Evolutionary conservation across 1,140 invertebrate genomes (phyloP), one percentile per base, ranked within the genome.

Genomic region (Apocrypta bakeri): DNA sequence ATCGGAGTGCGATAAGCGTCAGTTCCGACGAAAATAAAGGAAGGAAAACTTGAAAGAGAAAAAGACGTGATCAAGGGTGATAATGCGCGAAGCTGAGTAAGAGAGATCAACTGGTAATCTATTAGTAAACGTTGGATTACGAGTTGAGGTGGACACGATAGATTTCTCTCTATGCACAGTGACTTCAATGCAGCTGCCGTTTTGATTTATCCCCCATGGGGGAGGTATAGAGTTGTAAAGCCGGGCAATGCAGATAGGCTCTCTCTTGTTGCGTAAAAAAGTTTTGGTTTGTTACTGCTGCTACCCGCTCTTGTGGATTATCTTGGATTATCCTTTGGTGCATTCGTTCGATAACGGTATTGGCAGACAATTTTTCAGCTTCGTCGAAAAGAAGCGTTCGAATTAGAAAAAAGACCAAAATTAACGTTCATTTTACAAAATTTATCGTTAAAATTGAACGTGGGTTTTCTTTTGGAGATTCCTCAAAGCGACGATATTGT

Each of bases 1-100:
- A 79, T 79, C 78, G 68, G 27, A 42, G 68, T 17, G 0, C 25
- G 69, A 81, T 33, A 73, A 64, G 31, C 25, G 42, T 61, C 42
- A 21, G 17, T 17, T 27, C 75, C 42, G n/a, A 40, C 29, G 24
- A 64, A 21, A 61, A 63, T 9, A 25, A 56, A n/a, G 37, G 27
- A 25, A 29, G 63, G 63, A 66, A 56, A 17, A 21, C 48, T n/a
- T 56, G 48, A 37, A 37, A 37, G 29, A 71, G 42, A 12, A 48
- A n/a, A 9, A 66, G 42, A 66, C 21, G 27, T 2, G 2, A 48
- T 33, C 68, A 29, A 42, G 40, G 42, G n/a, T 72, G 78, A 72
- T 79, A 72, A 72, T 79, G 27, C 27, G 8, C 24, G 48, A 71
- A 29, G 2, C 14, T 56, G 21, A 79, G 21, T 17, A 1, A 17